These are phyloP conservation scores for Dynastes grantii DNA, from an alignment of 2,888 invertebrate species.

Conservation along the genomic window DNA sequence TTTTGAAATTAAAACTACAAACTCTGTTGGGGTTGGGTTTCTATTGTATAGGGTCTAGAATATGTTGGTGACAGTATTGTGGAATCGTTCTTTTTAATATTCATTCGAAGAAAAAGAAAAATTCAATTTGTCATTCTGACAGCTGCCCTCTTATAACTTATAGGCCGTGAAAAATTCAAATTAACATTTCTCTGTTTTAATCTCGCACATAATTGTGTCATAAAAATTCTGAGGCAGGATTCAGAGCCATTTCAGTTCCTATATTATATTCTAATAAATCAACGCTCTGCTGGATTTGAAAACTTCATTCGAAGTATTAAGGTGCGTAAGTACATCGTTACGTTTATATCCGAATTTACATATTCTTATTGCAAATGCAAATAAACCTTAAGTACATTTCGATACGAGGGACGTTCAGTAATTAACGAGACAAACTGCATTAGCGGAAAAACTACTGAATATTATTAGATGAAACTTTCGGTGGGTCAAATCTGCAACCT, in stretches of 20 bases:
- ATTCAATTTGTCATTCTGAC: constrained; percentile 33
- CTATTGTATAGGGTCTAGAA: no score
- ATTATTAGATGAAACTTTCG: no score
- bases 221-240: constrained; percentile 30
- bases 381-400: background rate
- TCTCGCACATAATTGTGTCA: constrained; percentile 32
- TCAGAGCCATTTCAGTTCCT: constrained; percentile 16
- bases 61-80: no score
- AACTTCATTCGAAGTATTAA: constrained; percentile 2
- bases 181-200: constrained; percentile 28
- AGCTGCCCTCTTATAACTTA: constrained; percentile 8
- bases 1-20: no score
- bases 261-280: constrained; percentile 34
- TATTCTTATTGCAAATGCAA: constrained; percentile 21
- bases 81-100: constrained; percentile 19
- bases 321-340: background rate
- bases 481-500: no score
- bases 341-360: background rate
- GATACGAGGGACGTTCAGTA: no score
- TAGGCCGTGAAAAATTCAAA: constrained; percentile 37
- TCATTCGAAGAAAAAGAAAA: constrained; percentile 26
- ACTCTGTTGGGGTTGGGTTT: no score
- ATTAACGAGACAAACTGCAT: no score
- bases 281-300: constrained; percentile 15
- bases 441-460: no score